Evolutionary conservation across 1,140 invertebrate genomes (phyloP), one percentile per base, ranked within the genome.

Genomic region (Drosophila pachea): DNA sequence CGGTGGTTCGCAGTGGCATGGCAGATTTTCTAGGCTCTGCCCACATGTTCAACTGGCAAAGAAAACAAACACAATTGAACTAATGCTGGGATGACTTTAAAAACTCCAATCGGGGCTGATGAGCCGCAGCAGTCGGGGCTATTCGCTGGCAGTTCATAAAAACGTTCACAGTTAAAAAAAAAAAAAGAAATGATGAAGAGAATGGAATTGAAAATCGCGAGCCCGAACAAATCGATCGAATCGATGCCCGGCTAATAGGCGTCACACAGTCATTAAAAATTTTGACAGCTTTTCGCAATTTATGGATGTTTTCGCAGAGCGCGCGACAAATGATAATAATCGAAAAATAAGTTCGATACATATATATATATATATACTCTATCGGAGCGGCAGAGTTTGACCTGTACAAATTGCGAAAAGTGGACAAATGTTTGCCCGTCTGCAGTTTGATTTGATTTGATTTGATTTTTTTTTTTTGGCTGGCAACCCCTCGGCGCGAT

Each of bases 221-320:
- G 60, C 62, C 22, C 35, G 60, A 61, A 78, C 52, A 74, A 61
- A 74, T 76, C 53, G 72, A 76, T 69, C 73, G 69, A 84, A 84
- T 84, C 73, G 81, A 84, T 84, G 86, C 66, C 70, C 59, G 55
- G 76, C 68, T 84, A 84, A 86, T 76, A 86, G 61, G 59, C 81
- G 81, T 84, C 81, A 76, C 79, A 83, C 81, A 86, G 61, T 86
- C 81, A 86, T 84, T 84, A 86, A 81, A 84, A 81, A 81, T 84
- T 84, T 84, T 84, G 81, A 84, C 81, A 84, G 73, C 65, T 81
- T 84, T 84, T 86, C 58, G 69, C 81, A 84, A 84, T 84, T 84
- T 84, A 84, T 84, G 86, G 81, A 86, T 74, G 69, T 73, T 83
- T 50, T 58, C 45, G 16, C 56, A 32, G n/a, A 59, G 62, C 79